Base-by-base conservation (phyloP, 2,113 vertebrate genomes). In the Hippoglossus stenolepis region DNA sequence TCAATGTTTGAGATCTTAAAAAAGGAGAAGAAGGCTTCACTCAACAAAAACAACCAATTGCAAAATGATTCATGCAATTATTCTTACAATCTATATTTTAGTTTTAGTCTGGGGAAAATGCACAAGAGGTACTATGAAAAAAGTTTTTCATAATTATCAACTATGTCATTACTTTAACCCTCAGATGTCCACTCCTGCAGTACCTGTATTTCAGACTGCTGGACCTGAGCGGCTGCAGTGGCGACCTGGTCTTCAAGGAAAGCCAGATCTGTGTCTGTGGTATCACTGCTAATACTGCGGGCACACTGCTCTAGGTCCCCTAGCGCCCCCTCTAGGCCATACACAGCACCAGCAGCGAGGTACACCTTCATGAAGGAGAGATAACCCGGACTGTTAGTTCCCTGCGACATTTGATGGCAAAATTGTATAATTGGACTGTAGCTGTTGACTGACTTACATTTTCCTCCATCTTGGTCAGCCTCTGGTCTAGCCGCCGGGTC, bases 231-330 rank as follows among this genome's bases (percentile, higher is more conserved):
- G 0, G 98, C 97, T 1, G 98, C 97, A 0, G 96, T 96, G 68
- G 97, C 97, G 75, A 99, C 97, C 90, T 98, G 97, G 77, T 99
- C 98, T 85, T 99, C 98, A 87, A 99, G 93, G 4, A 96, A 94
- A 0, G 96, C 95, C 87, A 99, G 94, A 70, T 97, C 96, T 0
- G 93, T 95, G 51, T 99, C 97, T 0, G 94, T 91, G 0, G 96
- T 97, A 38, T 94, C 87, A 0, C 95, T 96, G 90, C 87, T 95
- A 87, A 99, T 97, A 79, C 94, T 89, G 47, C 97, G 96, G 2
- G 97, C 97, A 0, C 97, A 95, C 0, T 96, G 95, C 76, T 98
- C 97, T 83, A 99, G 93, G 73, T 95, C 95, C 3, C 85, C 94
- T 15, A 99, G 94, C 35, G 96, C 96, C 23, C 96, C 97, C 91